Evolutionary conservation across 2,888 invertebrate species (phyloP), one percentile per base, ranked within the genome.

Genomic region (Agonopterix alstromeriana): DNA sequence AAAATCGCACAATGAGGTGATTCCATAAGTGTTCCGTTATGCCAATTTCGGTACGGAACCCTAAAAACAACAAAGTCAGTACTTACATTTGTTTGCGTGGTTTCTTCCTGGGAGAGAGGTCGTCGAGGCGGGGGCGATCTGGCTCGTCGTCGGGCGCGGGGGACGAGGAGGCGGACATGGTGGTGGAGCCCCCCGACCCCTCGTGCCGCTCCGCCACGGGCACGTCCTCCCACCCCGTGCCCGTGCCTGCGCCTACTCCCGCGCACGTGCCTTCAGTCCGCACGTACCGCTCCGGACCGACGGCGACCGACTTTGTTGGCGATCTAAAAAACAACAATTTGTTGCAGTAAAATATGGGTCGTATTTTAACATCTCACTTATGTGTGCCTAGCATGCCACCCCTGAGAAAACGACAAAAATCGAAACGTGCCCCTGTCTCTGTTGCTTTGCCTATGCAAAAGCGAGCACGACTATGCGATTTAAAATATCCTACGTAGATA

Each of bases 61-160:
- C 38, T 9, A 38, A 38, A 38, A n/a, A 38, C 3, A 38, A 38
- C 9, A n/a, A 3, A 9, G 38, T 42, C 12, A n/a, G 12, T 11
- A 90, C 93, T 90, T 83, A 96, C 96, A 96, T 89, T 82, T 94
- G 98, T 72, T 98, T 97, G 52, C 98, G 90, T 0, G 98, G 96
- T 70, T 98, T 97, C 79, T 98, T 98, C 51, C 98, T 90, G 0
- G 97, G 96, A 5, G 93, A 90, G 45, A 73, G 63, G 12, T 73
- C 63, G 41, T 67, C 72, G 0, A 56, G 60, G 3, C 69, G 68
- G 11, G 67, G 75, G 46, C 73, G 80, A 8, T 68, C 80, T 8
- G 67, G 82, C 47, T 80, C 69, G 58, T 92, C 91, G 35, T 92
- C 92, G 36, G 91, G 89, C 41, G 93, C 94, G 0, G 96, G 95